These are phyloP conservation scores for Monopterus albus DNA, from an alignment of 2,113 vertebrate genomes.

Conservation along the genomic window DNA sequence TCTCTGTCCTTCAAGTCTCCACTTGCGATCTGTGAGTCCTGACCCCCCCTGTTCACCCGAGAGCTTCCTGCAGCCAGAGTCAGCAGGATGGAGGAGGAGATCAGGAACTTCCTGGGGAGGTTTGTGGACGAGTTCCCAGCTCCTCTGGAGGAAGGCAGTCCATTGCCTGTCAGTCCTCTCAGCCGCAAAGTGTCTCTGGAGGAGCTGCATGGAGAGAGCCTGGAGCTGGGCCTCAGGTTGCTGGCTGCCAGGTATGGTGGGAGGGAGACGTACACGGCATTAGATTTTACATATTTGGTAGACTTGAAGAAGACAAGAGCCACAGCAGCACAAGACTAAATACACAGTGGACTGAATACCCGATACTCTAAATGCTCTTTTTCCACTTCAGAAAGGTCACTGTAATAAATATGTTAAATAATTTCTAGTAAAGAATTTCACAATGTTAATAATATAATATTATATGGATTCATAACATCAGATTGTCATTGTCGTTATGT, in stretches of 20 bases:
- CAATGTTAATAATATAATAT: too few species aligned
- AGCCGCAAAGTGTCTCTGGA: constrained; percentile 78
- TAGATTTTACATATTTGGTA: too few species aligned
- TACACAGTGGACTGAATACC: too few species aligned
- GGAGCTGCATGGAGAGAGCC: constrained; percentile 86
- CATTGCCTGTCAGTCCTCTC: constrained; percentile 77
- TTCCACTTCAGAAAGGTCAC: too few species aligned
- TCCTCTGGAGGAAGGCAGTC: constrained; percentile 73
- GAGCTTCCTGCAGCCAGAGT: constrained; percentile 20
- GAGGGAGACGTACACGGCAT: background rate
- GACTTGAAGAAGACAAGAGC: background rate
- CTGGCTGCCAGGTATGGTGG: constrained; percentile 82
- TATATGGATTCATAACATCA: too few species aligned
- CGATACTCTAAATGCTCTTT: too few species aligned
- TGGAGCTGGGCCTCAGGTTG: constrained; percentile 82
- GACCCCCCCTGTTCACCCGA: background rate
- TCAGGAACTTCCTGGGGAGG: constrained; percentile 71
- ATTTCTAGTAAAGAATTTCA: too few species aligned
- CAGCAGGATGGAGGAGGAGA: constrained; percentile 60
- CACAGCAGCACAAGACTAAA: background rate
- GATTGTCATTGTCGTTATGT: too few species aligned
- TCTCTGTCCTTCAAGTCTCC: background rate
- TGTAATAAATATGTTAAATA: too few species aligned
- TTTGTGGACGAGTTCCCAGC: constrained; percentile 84
- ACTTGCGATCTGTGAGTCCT: background rate